A percentile compares a stretch with the other conserved stretches of the same genome.
Conservation (phyloP, 2,113 vertebrate species). For the Sclerurus mexicanus region DNA sequence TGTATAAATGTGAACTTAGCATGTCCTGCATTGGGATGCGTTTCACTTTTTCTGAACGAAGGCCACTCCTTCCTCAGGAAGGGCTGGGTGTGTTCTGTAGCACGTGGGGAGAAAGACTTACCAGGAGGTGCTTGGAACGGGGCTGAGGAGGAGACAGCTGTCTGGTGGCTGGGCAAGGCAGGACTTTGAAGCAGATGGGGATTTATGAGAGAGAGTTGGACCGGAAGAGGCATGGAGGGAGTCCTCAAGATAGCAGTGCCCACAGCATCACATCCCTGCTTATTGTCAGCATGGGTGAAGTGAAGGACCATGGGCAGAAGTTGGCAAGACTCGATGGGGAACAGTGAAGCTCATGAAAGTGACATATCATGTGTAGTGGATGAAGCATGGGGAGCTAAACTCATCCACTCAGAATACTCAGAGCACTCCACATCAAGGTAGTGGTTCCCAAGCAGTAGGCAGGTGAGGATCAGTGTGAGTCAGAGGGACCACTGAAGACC, state of each 20-base stretch:
- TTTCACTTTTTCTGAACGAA: background rate
- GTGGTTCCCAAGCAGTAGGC: background rate
- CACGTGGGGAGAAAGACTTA: background rate
- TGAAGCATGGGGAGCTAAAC: background rate
- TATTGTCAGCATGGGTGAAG: background rate
- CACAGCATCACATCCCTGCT: background rate
- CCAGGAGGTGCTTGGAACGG: background rate
- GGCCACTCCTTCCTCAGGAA: background rate
- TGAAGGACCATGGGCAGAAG: background rate
- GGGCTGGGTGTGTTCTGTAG: background rate
- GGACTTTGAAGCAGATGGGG: background rate
- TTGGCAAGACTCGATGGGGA: background rate
- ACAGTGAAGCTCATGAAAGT: background rate
- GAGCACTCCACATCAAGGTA: background rate
- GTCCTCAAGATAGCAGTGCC: background rate
- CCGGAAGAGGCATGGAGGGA: background rate
- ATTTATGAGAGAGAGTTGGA: background rate
- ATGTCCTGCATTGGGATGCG: background rate
- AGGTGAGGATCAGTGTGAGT: background rate
- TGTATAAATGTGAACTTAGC: background rate
- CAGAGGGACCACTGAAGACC: background rate
- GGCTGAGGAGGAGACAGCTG: background rate
- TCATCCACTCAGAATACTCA: too few species aligned
- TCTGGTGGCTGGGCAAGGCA: background rate
- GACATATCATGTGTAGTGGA: accelerated